Evolutionary conservation across 2,797 vertebrate genomes (phyloP), one percentile per base, ranked within the genome.

Genomic region (Diplodus sargus): DNA sequence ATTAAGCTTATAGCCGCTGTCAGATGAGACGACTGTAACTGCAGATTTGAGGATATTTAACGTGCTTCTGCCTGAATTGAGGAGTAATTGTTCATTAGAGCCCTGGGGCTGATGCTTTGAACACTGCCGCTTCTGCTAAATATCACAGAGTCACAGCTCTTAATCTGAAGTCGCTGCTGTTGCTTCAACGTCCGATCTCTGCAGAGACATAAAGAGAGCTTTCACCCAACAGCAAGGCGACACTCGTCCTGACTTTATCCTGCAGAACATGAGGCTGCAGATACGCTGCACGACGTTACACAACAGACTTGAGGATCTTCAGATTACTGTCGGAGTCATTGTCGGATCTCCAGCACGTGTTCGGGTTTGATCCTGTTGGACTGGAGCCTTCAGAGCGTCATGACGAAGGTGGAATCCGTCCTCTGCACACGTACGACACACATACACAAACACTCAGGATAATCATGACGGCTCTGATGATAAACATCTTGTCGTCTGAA

Each of bases 1-100:
- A 67, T 16, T 18, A 25, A 49, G 52, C 43, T 78, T 79, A 18
- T 4, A 34, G 71, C 70, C 59, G 28, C 81, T 76, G 77, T 79
- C 72, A 76, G 70, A 39, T 10, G 22, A 63, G 14, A 39, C n/a
- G 53, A 63, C 22, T 15, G 28, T 5, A n/a, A 4, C 47, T 48
- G 23, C n/a, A 60, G 0, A 43, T 56, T 2, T 54, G 12, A 28
- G 52, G 20, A 42, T 51, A 70, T 70, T 52, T 45, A 7, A 54
- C 39, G 2, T 71, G 79, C 60, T 74, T 79, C 57, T 86, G 67
- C 83, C 78, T 81, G 81, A 80, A 43, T 15, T 48, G 53, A 76
- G 62, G 39, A 61, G 34, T 58, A 48, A 59, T 53, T 3, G 47
- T 42, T 74, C 5, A 5, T 45, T 16, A 61, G 13, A 1, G 64